Evolutionary conservation across 2,888 invertebrate species (phyloP).

Genomic region (Apamea epomidion): DNA sequence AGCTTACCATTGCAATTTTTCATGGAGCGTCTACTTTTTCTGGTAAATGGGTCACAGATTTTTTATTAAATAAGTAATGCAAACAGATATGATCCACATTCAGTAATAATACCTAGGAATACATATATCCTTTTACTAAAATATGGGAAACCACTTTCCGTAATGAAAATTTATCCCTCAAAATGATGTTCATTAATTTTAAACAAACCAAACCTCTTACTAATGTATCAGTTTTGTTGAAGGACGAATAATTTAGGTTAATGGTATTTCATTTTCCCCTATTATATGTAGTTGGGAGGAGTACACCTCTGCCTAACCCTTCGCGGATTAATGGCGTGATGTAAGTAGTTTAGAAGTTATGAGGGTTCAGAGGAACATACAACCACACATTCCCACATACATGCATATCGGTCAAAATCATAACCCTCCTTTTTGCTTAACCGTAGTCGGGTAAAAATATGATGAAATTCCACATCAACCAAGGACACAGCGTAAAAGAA

Average conservation of each 20-base stretch:
- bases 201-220: conserved; percentile 61
- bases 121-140: conserved; percentile 47
- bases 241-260: conserved; percentile 31
- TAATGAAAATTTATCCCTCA: conserved; percentile 66
- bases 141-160: conserved; percentile 61
- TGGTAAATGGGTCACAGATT: not conserved
- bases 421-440: too few species aligned
- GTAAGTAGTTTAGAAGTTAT: not conserved
- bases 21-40: not conserved
- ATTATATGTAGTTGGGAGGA: not conserved
- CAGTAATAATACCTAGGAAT: conserved; percentile 34
- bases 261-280: conserved; percentile 27
- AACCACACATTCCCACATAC: too few species aligned
- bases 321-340: not conserved
- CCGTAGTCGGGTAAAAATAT: not conserved
- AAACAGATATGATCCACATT: conserved; percentile 1
- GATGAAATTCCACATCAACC: not conserved
- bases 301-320: not conserved
- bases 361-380: too few species aligned
- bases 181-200: conserved; percentile 68
- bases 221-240: conserved; percentile 38
- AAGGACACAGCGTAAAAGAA: not conserved
- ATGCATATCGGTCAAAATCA: too few species aligned
- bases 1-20: not conserved
- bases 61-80: not conserved